phyloP scores from a whole-genome alignment of 2,888 invertebrate species.

The Horisme vitalbata region DNA sequence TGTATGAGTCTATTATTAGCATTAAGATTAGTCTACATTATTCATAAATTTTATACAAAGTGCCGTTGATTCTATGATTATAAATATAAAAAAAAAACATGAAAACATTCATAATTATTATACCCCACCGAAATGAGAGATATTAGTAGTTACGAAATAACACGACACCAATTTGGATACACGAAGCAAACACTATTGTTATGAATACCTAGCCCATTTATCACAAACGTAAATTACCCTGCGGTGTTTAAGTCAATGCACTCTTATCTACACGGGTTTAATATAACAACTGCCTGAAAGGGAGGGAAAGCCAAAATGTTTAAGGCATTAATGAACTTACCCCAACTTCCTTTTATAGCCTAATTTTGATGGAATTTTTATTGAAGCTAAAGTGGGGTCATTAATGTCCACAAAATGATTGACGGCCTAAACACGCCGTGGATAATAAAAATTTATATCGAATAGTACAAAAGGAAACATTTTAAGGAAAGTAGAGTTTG shows the following conservation, averaged over 20 bases:
- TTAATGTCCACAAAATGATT: slow-evolving; percentile 52
- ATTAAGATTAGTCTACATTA: too few relatives aligned
- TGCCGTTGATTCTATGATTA: too few relatives aligned
- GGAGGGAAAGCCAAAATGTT: slow-evolving; percentile 54
- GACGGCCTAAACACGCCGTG: slow-evolving; percentile 35
- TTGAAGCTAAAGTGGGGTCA: slow-evolving; percentile 55
- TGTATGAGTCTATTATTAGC: too few relatives aligned
- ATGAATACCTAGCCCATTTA: slow-evolving; percentile 44
- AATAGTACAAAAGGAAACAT: slow-evolving; percentile 21
- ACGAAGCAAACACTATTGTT: slow-evolving; percentile 40
- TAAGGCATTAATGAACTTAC: slow-evolving; percentile 60
- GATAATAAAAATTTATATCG: slow-evolving; percentile 39
- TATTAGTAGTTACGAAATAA: background rate
- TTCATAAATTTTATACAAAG: too few relatives aligned
- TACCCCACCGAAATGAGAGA: too few relatives aligned
- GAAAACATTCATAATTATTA: too few relatives aligned
- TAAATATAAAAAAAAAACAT: too few relatives aligned
- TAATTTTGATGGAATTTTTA: slow-evolving; percentile 59
- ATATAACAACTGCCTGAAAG: slow-evolving; percentile 50
- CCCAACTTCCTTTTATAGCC: slow-evolving; percentile 54
- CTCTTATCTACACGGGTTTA: slow-evolving; percentile 51
- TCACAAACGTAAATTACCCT: slow-evolving; percentile 47
- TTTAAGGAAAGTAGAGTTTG: slow-evolving; percentile 11
- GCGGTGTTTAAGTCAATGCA: slow-evolving; percentile 38
- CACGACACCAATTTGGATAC: slow-evolving; percentile 32